Conservation (phyloP, 1,140 invertebrate genomes). For the Chironomus tepperi region DNA sequence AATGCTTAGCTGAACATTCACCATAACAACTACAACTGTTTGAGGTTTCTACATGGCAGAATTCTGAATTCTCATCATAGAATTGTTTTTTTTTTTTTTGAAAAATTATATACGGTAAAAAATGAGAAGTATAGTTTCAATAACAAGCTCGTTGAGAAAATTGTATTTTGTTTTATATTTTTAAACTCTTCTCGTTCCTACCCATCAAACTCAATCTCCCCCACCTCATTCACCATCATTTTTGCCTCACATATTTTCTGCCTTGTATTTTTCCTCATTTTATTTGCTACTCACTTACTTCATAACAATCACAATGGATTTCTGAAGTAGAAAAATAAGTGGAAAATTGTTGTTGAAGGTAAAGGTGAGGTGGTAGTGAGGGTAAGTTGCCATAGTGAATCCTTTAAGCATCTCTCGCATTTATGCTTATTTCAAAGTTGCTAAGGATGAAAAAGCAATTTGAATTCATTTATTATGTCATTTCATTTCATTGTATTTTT, state of each 20-base stretch:
- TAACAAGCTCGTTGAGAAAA: neutral
- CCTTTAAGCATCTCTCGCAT: neutral
- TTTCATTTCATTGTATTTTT: conserved; percentile 9
- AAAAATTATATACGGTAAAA: too few relatives aligned
- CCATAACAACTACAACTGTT: too few relatives aligned
- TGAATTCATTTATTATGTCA: conserved; percentile 19
- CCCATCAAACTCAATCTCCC: neutral
- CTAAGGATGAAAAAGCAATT: conserved; percentile 5
- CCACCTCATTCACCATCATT: too few relatives aligned
- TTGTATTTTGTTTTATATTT: neutral
- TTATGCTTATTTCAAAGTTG: conserved; percentile 15
- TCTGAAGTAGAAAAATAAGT: neutral
- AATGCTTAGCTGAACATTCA: too few relatives aligned
- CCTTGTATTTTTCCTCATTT: too few relatives aligned
- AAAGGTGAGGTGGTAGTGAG: too few relatives aligned
- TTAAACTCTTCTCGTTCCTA: neutral
- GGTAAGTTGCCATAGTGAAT: conserved; percentile 4
- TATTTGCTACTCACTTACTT: neutral
- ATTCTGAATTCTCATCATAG: too few relatives aligned
- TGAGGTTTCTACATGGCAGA: too few relatives aligned
- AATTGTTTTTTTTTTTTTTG: too few relatives aligned
- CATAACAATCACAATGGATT: conserved; percentile 3
- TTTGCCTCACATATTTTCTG: too few relatives aligned
- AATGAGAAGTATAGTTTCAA: neutral
- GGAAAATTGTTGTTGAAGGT: neutral